A percentile compares a stretch with the other conserved stretches of the same genome.
These are phyloP conservation scores for Callocephalon fimbriatum DNA, from an alignment of 2,113 vertebrate genomes.

Conservation along the genomic window DNA sequence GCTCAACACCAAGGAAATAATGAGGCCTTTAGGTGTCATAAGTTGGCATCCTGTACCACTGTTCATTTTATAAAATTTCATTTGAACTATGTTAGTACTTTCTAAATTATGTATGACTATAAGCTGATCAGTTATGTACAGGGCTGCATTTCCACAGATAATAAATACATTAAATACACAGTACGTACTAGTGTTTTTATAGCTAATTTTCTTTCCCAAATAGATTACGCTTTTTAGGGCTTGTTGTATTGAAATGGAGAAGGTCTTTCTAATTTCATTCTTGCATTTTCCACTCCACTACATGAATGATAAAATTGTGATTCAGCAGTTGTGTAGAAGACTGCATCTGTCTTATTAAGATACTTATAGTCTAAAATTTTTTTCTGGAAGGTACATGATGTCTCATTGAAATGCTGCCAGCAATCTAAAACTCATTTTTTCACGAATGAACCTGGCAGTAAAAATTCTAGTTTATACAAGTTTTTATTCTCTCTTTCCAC, in stretches of 20 bases:
- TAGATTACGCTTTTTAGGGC: not conserved
- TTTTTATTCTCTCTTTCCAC: not conserved
- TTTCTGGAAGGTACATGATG: not conserved
- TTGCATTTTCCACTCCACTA: conserved; percentile 7
- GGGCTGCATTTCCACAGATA: not conserved
- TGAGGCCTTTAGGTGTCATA: not conserved
- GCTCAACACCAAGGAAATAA: not conserved
- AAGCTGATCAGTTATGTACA: not conserved
- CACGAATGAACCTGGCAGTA: not conserved
- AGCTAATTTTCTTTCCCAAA: conserved; percentile 28
- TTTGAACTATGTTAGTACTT: not conserved
- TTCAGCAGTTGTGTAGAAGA: not conserved
- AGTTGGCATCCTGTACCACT: not conserved
- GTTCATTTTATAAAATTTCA: not conserved
- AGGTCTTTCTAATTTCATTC: conserved; percentile 26
- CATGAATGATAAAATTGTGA: conserved; percentile 25
- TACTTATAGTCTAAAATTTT: not conserved
- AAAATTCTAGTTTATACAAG: not conserved
- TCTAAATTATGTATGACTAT: not conserved
- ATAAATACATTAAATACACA: conserved; percentile 16
- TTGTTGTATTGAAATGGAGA: not conserved
- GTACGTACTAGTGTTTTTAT: not conserved
- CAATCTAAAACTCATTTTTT: conserved; percentile 2
- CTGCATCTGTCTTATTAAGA: conserved; percentile 16
- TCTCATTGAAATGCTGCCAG: conserved; percentile 26